Percentiles rank a stretch among this genome's conserved stretches.
These are phyloP conservation scores for Diglossa brunneiventris DNA, from an alignment of 2,113 vertebrate species.

Conservation along the genomic window DNA sequence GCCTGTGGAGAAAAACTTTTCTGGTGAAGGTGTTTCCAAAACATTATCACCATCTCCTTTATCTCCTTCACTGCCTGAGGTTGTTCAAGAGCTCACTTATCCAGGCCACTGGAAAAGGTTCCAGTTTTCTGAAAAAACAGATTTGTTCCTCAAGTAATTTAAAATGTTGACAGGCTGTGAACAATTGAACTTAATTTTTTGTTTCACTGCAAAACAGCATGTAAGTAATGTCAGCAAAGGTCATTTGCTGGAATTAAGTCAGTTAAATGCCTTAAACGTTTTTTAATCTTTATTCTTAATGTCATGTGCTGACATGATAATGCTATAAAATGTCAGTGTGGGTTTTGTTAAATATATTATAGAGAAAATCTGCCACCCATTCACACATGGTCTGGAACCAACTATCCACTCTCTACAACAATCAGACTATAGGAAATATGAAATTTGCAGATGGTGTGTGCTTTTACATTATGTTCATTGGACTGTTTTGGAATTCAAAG, in stretches of 20 bases:
- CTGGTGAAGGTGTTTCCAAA: not conserved
- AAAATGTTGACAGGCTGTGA: not conserved
- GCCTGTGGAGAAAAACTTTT: not conserved
- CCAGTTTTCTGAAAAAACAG: not conserved
- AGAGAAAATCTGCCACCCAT: not conserved
- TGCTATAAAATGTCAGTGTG: not conserved
- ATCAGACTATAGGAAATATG: not conserved
- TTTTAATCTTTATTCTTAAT: not conserved
- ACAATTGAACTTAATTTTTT: not conserved
- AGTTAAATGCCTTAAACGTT: not conserved
- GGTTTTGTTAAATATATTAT: not conserved
- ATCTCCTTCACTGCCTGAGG: not conserved
- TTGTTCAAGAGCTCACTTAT: not conserved
- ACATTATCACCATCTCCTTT: not conserved
- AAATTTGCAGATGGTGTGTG: not conserved
- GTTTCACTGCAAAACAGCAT: not conserved
- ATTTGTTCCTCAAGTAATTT: not conserved
- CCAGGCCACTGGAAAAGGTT: not conserved
- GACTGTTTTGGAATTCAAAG: not conserved
- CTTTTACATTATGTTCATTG: not conserved
- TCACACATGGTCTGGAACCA: not conserved
- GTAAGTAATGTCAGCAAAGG: not conserved
- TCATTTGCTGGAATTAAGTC: conserved; percentile 1
- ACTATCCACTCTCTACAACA: not conserved
- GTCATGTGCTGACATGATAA: not conserved